Base-by-base conservation (phyloP, 1,140 invertebrate genomes). In the Drosophila santomea region DNA sequence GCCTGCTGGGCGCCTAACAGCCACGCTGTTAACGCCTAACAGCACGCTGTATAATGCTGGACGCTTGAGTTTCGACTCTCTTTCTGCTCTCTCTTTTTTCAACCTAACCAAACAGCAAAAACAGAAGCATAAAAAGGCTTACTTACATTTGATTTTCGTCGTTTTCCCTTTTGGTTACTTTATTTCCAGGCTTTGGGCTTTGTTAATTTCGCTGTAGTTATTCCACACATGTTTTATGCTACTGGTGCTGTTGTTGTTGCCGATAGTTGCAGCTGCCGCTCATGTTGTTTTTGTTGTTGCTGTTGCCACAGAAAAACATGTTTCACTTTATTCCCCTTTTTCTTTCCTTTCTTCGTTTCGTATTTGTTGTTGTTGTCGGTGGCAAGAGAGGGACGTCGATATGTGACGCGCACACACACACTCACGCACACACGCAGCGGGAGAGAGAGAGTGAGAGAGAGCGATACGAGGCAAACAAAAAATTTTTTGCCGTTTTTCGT, bases 291-390 rank as follows among this genome's bases (percentile, higher is more conserved):
- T 36, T 50, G 47, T 23, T 64, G 62, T 52, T 52, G 47, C 43
- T 55, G 66, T 38, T 73, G 56, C 57, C 41, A 52, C 68, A 74
- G 58, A 73, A 73, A 74, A 74, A 74, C 67, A 74, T 74, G 71
- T 74, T 74, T 74, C 71, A 74, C 71, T 55, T 73, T 48, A 28
- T 48, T 48, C 38, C 23, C 14, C 14, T 28, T 28, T 48, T 45
- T 45, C 20, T 14, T 23, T 47, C 10, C 17, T 43, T 43, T 3
- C 38, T 39, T 39, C 38, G 11, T 50, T 48, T 36, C 14, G 11
- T 63, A 39, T 36, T 17, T 64, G 64, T 68, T 67, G 48, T 69
- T 56, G 67, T 41, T 74, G 58, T 63, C 25, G 56, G 45, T 45
- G 64, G 20, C 48, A 59, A 68, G 66, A 68, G 58, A 71, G 63